Percentiles rank a stretch among this genome's conserved stretches.
phyloP scores from a whole-genome alignment of 1,140 invertebrate species.

The Teleopsis dalmanni region DNA sequence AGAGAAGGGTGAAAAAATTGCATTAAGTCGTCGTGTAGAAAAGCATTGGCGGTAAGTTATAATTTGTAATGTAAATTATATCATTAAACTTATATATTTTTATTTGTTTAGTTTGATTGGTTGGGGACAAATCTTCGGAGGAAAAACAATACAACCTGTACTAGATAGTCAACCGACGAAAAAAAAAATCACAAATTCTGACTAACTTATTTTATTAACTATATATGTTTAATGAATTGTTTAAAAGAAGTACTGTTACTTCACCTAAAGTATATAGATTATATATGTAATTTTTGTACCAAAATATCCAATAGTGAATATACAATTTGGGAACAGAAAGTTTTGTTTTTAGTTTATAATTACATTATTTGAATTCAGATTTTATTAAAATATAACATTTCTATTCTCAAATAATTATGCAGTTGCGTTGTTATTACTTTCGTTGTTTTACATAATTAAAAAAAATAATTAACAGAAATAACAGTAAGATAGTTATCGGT shows the following conservation, averaged over 20 bases:
- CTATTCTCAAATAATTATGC: too few relatives aligned
- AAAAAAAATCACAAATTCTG: not conserved
- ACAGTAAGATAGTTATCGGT: too few relatives aligned
- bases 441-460: too few relatives aligned
- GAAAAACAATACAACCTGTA: constrained; percentile 52
- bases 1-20: constrained; percentile 97
- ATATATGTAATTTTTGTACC: not conserved
- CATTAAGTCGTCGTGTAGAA: constrained; percentile 93
- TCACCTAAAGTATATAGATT: too few relatives aligned
- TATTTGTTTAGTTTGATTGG: constrained; percentile 74
- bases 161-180: constrained; percentile 9
- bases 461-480: too few relatives aligned
- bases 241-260: too few relatives aligned
- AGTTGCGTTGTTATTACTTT: too few relatives aligned
- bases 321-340: not conserved
- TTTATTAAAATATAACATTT: too few relatives aligned
- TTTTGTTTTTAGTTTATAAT: too few relatives aligned
- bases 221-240: too few relatives aligned
- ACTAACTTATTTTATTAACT: not conserved
- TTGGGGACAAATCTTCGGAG: constrained; percentile 92
- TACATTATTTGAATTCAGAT: too few relatives aligned
- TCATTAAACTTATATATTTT: not conserved
- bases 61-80: not conserved
- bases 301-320: not conserved
- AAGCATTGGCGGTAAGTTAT: constrained; percentile 91